phyloP scores from a whole-genome alignment of 2,113 vertebrate species.

The Aepyceros melampus region DNA sequence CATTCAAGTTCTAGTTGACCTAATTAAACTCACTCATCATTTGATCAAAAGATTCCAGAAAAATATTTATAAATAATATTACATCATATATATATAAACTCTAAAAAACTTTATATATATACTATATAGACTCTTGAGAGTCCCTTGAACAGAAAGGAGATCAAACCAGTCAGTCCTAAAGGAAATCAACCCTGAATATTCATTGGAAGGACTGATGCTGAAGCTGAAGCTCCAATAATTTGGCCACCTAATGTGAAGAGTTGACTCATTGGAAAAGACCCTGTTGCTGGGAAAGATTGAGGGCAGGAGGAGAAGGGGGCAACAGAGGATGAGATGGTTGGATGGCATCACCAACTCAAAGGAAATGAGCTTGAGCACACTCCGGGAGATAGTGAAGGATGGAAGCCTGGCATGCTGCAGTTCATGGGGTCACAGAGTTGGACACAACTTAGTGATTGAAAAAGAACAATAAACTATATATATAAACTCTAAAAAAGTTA shows the following conservation, averaged over 20 bases:
- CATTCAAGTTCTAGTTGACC: neutral
- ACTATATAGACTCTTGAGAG: neutral
- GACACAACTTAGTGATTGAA: neutral
- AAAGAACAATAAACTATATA: neutral
- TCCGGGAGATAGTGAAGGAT: rapidly evolving
- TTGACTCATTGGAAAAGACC: neutral
- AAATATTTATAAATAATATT: neutral
- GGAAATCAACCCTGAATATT: neutral
- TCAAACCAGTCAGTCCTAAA: neutral
- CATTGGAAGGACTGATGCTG: neutral
- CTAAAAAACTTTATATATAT: neutral
- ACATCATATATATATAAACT: neutral
- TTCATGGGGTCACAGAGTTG: neutral
- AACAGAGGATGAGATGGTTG: neutral
- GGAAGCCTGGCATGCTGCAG: neutral
- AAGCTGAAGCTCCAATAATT: neutral
- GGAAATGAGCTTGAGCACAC: neutral
- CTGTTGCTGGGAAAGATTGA: neutral
- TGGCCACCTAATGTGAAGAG: neutral
- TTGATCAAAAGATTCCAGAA: neutral
- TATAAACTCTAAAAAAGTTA: neutral
- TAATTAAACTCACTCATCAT: neutral
- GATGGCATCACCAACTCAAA: neutral
- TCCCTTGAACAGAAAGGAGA: neutral
- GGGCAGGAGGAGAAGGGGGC: neutral